A percentile compares a stretch with the other conserved stretches of the same genome.
These are phyloP conservation scores for Sebastes steindachneri DNA, from an alignment of 2,797 vertebrate genomes.

Conservation along the genomic window DNA sequence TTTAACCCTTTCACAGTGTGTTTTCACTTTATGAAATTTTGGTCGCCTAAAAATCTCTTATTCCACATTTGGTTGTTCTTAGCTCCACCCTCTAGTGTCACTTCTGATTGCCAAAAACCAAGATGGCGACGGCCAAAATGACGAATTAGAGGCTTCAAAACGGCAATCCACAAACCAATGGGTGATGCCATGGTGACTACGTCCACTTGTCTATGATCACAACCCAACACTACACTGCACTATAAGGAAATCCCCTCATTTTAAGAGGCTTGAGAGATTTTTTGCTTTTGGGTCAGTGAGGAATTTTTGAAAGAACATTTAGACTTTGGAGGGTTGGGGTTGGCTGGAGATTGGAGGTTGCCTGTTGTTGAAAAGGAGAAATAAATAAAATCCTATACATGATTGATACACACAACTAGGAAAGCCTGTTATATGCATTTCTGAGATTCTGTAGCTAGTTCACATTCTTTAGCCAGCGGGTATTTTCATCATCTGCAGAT, in stretches of 20 bases:
- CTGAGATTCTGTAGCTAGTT: background rate
- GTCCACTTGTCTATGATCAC: too few relatives aligned
- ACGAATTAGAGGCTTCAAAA: too few relatives aligned
- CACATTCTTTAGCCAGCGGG: background rate
- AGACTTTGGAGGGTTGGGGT: background rate
- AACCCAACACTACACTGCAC: background rate
- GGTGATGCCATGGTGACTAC: too few relatives aligned
- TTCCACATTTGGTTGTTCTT: fast-evolving
- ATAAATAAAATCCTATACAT: background rate
- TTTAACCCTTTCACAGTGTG: too few relatives aligned
- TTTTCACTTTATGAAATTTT: too few relatives aligned
- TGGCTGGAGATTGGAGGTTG: background rate
- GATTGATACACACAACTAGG: background rate
- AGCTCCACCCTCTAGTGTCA: too few relatives aligned
- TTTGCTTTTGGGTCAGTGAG: background rate
- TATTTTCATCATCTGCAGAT: background rate
- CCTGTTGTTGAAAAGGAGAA: background rate
- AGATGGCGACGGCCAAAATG: fast-evolving
- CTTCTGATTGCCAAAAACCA: too few relatives aligned
- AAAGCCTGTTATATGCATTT: background rate
- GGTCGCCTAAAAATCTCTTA: too few relatives aligned
- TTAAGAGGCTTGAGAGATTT: background rate
- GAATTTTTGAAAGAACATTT: background rate
- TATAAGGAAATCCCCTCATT: background rate
- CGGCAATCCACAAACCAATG: too few relatives aligned